phyloP scores from a whole-genome alignment of 2,888 invertebrate genomes.

The Harpalus rubripes region DNA sequence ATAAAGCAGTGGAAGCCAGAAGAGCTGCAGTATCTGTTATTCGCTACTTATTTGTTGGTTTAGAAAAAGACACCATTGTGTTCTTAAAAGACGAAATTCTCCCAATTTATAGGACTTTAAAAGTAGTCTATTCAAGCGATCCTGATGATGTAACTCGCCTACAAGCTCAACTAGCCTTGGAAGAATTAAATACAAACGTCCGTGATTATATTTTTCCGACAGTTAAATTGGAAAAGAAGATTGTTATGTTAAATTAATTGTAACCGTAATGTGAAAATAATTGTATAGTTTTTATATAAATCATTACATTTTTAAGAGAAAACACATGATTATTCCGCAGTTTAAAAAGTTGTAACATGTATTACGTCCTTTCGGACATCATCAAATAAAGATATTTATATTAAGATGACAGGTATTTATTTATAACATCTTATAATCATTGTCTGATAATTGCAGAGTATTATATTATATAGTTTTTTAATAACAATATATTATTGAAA shows the following conservation, averaged over 20 bases:
- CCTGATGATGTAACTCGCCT: constrained; percentile 85
- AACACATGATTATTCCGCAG: no score
- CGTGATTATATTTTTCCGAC: constrained; percentile 81
- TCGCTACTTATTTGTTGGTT: constrained; percentile 86
- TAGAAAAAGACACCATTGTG: constrained; percentile 84
- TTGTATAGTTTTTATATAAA: not conserved
- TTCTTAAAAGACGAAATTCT: constrained; percentile 84
- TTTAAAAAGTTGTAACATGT: no score
- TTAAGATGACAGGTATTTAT: not conserved
- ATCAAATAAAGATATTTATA: not conserved
- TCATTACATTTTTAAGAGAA: not conserved
- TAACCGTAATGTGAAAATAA: no score
- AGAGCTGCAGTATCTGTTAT: constrained; percentile 90
- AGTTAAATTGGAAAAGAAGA: constrained; percentile 79
- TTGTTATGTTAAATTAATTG: constrained; percentile 59
- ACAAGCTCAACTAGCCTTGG: constrained; percentile 88
- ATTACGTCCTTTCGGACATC: not conserved
- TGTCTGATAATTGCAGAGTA: no score
- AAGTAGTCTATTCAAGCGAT: constrained; percentile 82
- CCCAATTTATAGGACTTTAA: constrained; percentile 86
- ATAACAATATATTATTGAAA: no score
- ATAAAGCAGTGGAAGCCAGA: constrained; percentile 86
- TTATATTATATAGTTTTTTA: no score
- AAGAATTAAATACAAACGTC: constrained; percentile 86
- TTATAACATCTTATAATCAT: no score